Base-by-base conservation (phyloP, 2,888 invertebrate species). In the Gastrophysa polygoni region DNA sequence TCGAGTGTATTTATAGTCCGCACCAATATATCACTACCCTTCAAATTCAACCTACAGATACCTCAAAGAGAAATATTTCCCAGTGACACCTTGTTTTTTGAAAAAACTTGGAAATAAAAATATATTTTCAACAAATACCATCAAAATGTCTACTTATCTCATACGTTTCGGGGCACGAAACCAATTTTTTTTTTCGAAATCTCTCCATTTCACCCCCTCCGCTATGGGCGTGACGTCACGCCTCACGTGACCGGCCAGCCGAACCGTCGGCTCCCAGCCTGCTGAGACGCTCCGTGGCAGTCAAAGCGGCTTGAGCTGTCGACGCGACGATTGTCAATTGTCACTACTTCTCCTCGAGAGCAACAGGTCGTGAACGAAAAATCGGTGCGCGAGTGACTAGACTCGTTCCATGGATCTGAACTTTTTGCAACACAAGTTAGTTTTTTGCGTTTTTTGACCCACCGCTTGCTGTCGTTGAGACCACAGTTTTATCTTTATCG, bases 371-470 rank as follows among this genome's bases (percentile, higher is more conserved):
- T 14, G 18, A 14, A 38, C 14, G 16, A 49, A 65, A 63, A 68
- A 58, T 48, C 56, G 24, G 59, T 59, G 66, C 64, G 70, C 63
- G 58, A 51, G 21, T 11, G 43, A 50, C 28, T 57, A 34, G 46
- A 43, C 47, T 62, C 59, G 57, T 61, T 65, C 63, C 58, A 75
- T 75, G 75, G 74, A 75, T 73, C 64, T 75, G 51, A 77, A 76
- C 71, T 74, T 74, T 73, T 73, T 75, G 64, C 73, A 68, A 56
- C 73, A 72, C 73, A 77, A 76, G 77, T 77, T 76, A 75, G 77
- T 76, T 71, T 70, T 72, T 70, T 58, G 43, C 55, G 32, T 54
- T 51, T 64, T 43, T 51, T 48, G 16, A 28, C 50, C 56, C 47
- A 48, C 51, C 59, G 47, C 29, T 20, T 18, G n/a, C 18, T 21